Evolutionary conservation across 35 echinoderm and acorn worm species (phyloP).

Genomic region (Anneissia japonica): DNA sequence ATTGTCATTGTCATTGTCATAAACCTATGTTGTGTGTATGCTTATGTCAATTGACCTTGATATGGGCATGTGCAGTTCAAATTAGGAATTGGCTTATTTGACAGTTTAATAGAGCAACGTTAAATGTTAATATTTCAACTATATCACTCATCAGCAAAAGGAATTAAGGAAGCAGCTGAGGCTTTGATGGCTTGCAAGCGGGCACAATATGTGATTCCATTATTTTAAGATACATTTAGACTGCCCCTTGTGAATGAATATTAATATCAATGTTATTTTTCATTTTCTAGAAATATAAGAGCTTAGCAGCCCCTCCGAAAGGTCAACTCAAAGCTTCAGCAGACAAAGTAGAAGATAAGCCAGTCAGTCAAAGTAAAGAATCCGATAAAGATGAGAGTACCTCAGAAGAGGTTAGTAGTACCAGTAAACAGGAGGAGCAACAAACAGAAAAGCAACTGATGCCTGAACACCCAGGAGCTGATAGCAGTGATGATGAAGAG

Average conservation of each 20-base stretch:
- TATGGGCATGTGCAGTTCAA: no score
- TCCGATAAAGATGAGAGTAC: neutral
- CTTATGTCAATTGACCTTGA: no score
- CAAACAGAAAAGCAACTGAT: constrained; percentile 42
- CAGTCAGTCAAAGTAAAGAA: neutral
- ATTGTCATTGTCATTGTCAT: no score
- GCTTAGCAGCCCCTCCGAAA: neutral
- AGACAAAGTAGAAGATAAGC: neutral
- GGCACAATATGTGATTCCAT: no score
- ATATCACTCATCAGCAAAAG: no score
- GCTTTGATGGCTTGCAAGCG: no score
- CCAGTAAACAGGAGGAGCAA: neutral
- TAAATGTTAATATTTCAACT: no score
- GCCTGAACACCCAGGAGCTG: constrained; percentile 73
- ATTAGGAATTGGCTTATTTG: no score
- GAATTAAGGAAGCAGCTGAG: no score
- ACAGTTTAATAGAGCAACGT: no score
- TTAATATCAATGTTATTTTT: neutral
- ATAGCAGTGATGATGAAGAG: constrained; percentile 58
- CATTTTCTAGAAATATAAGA: constrained; percentile 1
- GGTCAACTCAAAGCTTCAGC: neutral
- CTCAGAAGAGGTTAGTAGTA: constrained; percentile 1
- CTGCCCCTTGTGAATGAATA: neutral
- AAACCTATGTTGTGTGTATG: no score
- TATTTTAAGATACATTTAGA: neutral